Evolutionary conservation across 35 echinoderm and acorn worm species (phyloP), one percentile per base, ranked within the genome.

Genomic region (Ptychodera flava): DNA sequence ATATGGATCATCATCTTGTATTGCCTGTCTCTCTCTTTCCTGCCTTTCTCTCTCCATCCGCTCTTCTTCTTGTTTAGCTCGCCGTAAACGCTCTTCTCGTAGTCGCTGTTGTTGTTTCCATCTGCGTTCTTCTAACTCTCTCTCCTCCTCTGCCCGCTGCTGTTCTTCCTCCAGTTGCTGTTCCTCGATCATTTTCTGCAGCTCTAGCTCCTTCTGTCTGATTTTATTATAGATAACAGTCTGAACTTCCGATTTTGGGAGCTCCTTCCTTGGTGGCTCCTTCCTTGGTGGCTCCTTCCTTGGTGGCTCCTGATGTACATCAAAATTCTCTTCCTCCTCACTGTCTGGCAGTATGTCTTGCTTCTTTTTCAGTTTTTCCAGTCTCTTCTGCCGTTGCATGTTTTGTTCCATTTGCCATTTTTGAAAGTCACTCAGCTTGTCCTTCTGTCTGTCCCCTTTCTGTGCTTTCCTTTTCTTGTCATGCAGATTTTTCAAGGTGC

Each of bases 381-480:
- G 83, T 53, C 95, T 76, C 64, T 84, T 75, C 34, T 90, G 77
- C 28, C 95, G 77, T 81, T 97, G 33, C 16, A 88, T 77, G 82
- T 97, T 90, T 86, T 94, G 95, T 35, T 97, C 95, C 16, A 89
- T 79, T 81, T 97, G 95, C 95, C 95, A 97, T 75, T 91, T 97
- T 84, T 93, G 92, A 76, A 97, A 97, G 53, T 97, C 95, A 29
- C 77, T 36, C 32, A 83, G 32, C 38, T 96, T 85, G 33, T 89
- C 83, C 84, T 89, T 82, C 77, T 85, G 16, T 29, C 36, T 33
- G 31, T 16, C 52, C 34, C 37, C 76, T 90, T 32, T 28, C 16
- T 77, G 31, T 87, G 27, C 83, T 88, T 83, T 0, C 78, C 78
- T 37, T 81, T 53, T 38, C 83, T 33, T 31, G 78, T 52, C 28